These are phyloP conservation scores for Platypus cylindrus DNA, from an alignment of 2,888 invertebrate species.

Conservation along the genomic window DNA sequence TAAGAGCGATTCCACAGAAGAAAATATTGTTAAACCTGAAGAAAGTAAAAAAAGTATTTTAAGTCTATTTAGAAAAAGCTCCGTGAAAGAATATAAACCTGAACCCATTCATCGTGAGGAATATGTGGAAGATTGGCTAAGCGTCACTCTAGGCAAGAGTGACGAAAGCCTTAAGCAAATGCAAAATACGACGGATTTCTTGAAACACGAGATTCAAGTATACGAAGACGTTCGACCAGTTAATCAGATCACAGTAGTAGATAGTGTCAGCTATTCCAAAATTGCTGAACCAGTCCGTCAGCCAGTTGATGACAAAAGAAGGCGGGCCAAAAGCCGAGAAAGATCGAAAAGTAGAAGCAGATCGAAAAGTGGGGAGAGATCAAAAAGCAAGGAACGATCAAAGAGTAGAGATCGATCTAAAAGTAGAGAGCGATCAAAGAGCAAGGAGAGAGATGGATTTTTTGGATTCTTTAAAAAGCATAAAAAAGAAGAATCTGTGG, in stretches of 20 bases:
- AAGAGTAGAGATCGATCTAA: slow-evolving; percentile 12
- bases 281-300: slow-evolving; percentile 1
- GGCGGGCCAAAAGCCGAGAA: slow-evolving; percentile 9
- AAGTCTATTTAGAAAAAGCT: slow-evolving; percentile 20
- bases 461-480: slow-evolving; percentile 24
- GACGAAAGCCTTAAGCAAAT: slow-evolving; percentile 15
- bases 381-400: slow-evolving; percentile 12
- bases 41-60: slow-evolving; percentile 19
- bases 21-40: slow-evolving; percentile 12
- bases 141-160: slow-evolving; percentile 8
- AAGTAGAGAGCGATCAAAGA: slow-evolving; percentile 12
- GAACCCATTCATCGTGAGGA: neutral
- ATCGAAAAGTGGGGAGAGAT: slow-evolving; percentile 12
- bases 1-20: slow-evolving; percentile 27
- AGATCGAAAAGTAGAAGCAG: slow-evolving; percentile 10
- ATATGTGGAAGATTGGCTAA: slow-evolving; percentile 7
- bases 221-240: slow-evolving; percentile 19
- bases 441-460: slow-evolving; percentile 15
- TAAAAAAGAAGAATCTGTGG: slow-evolving; percentile 7
- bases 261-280: too few relatives aligned
- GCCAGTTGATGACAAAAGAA: slow-evolving; percentile 6
- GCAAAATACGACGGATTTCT: slow-evolving; percentile 16
- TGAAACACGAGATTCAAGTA: slow-evolving; percentile 18
- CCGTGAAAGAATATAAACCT: slow-evolving; percentile 12
- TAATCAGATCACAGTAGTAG: neutral